Percentiles rank a stretch among this genome's conserved stretches.
These are phyloP conservation scores for Leguminivora glycinivorella DNA, from an alignment of 1,140 invertebrate species.

Conservation along the genomic window DNA sequence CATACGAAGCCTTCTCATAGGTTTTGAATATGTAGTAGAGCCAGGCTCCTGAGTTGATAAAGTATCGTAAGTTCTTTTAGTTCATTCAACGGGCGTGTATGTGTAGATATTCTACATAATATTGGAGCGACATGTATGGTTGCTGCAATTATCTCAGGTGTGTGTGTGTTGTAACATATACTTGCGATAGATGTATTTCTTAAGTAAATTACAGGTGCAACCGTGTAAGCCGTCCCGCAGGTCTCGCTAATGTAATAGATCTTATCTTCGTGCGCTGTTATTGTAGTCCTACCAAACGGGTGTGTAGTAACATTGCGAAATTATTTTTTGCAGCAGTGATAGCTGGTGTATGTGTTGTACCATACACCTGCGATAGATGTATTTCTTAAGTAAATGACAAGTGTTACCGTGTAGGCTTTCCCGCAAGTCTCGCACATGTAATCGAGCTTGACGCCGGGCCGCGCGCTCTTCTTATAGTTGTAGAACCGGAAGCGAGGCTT, in stretches of 20 bases:
- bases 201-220: not conserved
- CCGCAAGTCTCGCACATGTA: slow-evolving; percentile 24
- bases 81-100: not conserved
- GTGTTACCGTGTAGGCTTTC: slow-evolving; percentile 20
- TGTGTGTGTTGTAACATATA: not conserved
- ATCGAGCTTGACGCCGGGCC: not conserved
- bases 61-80: not conserved
- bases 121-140: not conserved
- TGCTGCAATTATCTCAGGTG: not conserved
- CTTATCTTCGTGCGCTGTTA: not conserved
- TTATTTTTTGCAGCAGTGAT: not conserved
- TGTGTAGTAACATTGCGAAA: too few relatives aligned
- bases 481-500: slow-evolving; percentile 16
- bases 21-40: not conserved
- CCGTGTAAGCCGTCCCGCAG: slow-evolving; percentile 22
- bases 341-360: not conserved
- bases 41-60: too few relatives aligned
- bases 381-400: too few relatives aligned
- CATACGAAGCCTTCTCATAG: not conserved
- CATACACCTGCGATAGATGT: too few relatives aligned
- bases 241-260: slow-evolving; percentile 16
- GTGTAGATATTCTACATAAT: not conserved
- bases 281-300: too few relatives aligned
- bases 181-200: too few relatives aligned
- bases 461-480: slow-evolving; percentile 18